Percentiles rank a stretch among this genome's conserved stretches.
These are phyloP conservation scores for Menura novaehollandiae DNA, from an alignment of 2,113 vertebrate genomes.

Conservation along the genomic window DNA sequence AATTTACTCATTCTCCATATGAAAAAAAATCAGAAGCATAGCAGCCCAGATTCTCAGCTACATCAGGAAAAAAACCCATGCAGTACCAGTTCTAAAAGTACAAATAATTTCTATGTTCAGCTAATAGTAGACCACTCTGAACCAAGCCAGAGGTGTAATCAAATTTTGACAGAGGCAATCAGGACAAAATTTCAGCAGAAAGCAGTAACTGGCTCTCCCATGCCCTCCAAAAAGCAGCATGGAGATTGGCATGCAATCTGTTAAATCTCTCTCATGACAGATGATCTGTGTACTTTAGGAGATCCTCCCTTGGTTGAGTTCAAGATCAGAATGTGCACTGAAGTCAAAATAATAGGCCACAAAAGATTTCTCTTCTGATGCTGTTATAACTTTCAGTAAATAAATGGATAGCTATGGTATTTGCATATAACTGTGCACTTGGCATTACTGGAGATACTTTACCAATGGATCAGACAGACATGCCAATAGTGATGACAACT, in stretches of 20 bases:
- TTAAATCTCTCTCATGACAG: not conserved
- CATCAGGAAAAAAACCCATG: not conserved
- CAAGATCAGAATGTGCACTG: not conserved
- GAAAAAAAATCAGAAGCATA: not conserved
- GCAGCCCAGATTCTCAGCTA: not conserved
- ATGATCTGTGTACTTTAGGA: not conserved
- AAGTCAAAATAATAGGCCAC: not conserved
- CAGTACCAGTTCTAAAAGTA: not conserved
- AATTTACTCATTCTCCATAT: not conserved
- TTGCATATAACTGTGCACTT: not conserved
- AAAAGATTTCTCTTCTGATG: not conserved
- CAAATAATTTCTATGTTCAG: not conserved
- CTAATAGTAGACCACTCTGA: not conserved
- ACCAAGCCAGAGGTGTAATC: not conserved
- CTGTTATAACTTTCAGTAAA: not conserved
- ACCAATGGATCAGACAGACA: not conserved
- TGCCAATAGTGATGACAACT: not conserved
- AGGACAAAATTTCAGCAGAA: not conserved
- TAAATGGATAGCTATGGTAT: not conserved
- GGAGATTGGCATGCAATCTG: fast-evolving
- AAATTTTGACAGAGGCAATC: not conserved
- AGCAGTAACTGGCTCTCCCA: not conserved
- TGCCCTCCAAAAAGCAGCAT: not conserved
- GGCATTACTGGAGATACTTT: not conserved
- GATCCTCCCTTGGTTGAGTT: not conserved